Percentiles rank a stretch among this genome's conserved stretches.
Conservation (phyloP, 2,888 invertebrate genomes). For the Nesidiocoris tenuis region DNA sequence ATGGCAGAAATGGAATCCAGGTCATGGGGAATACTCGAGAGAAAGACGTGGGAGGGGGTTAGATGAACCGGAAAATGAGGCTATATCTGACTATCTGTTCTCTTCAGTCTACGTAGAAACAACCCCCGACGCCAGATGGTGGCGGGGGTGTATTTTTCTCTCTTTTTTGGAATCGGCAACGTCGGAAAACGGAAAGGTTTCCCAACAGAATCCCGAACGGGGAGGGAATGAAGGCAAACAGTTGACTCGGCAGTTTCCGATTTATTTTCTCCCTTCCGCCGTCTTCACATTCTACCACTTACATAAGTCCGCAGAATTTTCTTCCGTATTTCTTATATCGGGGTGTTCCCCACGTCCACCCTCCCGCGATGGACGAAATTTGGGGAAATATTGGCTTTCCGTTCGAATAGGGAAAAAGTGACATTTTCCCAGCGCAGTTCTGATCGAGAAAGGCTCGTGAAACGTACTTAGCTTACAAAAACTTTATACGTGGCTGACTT, state of each 20-base stretch:
- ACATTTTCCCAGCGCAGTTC: no score
- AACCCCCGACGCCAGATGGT: background rate
- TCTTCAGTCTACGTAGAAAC: background rate
- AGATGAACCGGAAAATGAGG: constrained; percentile 42
- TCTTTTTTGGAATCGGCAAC: background rate
- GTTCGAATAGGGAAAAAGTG: no score
- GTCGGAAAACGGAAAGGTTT: background rate
- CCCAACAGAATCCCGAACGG: background rate
- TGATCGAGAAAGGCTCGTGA: no score
- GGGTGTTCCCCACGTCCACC: no score
- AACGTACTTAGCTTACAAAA: no score
- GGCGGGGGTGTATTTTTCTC: background rate
- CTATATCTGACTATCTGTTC: constrained; percentile 42
- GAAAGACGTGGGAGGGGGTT: constrained; percentile 2
- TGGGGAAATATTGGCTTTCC: no score
- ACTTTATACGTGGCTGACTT: no score
- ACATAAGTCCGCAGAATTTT: no score
- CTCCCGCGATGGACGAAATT: no score
- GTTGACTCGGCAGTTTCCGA: constrained; percentile 38
- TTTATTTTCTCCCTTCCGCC: constrained; percentile 22
- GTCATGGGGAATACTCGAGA: constrained; percentile 7
- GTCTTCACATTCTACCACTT: background rate
- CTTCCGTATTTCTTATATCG: no score
- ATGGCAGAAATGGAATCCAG: background rate
- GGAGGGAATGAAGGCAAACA: constrained; percentile 12